A percentile compares a stretch with the other conserved stretches of the same genome.
phyloP scores from a whole-genome alignment of 2,797 vertebrate genomes.

The Eidolon dupreanum region DNA sequence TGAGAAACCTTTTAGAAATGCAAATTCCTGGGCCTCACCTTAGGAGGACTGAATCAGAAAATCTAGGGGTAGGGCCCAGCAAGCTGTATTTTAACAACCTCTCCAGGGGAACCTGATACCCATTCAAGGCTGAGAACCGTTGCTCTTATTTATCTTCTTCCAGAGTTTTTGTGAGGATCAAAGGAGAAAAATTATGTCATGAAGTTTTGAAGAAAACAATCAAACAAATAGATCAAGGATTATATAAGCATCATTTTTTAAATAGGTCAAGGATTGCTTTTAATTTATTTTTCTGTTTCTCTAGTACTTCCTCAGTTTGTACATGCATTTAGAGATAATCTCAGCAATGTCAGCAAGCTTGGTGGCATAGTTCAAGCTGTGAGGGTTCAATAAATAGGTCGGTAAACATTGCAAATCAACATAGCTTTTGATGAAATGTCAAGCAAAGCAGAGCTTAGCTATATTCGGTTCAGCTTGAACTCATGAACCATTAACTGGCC shows the following conservation, averaged over 20 bases:
- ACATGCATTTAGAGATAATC: slow-evolving; percentile 83
- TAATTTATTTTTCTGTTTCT: slow-evolving; percentile 78
- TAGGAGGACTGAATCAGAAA: neutral
- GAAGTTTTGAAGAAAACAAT: neutral
- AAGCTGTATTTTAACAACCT: neutral
- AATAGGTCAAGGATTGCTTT: slow-evolving; percentile 80
- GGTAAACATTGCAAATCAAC: slow-evolving; percentile 87
- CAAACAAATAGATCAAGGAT: slow-evolving; percentile 18
- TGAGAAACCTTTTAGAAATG: slow-evolving; percentile 14
- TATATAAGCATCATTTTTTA: slow-evolving; percentile 80
- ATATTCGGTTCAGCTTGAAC: slow-evolving; percentile 87
- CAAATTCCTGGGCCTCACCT: neutral
- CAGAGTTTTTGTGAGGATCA: slow-evolving; percentile 2
- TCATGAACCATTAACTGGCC: slow-evolving; percentile 87
- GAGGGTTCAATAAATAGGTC: slow-evolving; percentile 87
- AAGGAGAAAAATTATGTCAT: neutral
- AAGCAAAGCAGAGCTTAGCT: slow-evolving; percentile 85
- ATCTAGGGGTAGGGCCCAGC: neutral
- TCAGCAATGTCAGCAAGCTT: slow-evolving; percentile 84
- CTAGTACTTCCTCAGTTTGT: slow-evolving; percentile 79
- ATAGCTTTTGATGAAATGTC: slow-evolving; percentile 87
- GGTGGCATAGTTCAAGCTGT: slow-evolving; percentile 85
- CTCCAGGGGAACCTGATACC: neutral
- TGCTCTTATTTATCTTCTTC: neutral
- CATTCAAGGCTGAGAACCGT: neutral